Conservation (phyloP, 1,140 invertebrate genomes). For the Atopsyche davidsoni region DNA sequence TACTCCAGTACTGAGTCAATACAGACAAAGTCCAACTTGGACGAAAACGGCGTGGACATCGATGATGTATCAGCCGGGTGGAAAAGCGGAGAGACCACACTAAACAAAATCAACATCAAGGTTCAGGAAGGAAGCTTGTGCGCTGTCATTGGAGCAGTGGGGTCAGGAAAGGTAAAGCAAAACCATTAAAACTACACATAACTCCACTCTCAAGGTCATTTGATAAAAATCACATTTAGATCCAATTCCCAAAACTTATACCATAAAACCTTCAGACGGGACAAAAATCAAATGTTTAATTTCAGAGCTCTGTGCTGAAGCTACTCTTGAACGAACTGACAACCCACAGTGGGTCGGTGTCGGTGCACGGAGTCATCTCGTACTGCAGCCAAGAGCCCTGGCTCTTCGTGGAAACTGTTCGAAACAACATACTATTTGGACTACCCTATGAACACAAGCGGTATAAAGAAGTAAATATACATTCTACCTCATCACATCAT, state of each 20-base stretch:
- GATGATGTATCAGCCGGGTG: slow-evolving; percentile 47
- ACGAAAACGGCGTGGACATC: slow-evolving; percentile 37
- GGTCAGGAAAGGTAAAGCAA: slow-evolving; percentile 57
- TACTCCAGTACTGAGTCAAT: too few relatives aligned
- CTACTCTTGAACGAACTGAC: slow-evolving; percentile 66
- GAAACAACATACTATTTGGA: slow-evolving; percentile 81
- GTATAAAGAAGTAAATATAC: slow-evolving; percentile 58
- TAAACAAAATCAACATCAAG: slow-evolving; percentile 51
- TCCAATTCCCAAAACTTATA: neutral
- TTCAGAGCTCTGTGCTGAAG: slow-evolving; percentile 65
- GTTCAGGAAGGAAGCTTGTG: slow-evolving; percentile 56
- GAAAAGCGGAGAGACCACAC: slow-evolving; percentile 37
- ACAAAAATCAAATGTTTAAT: slow-evolving; percentile 19
- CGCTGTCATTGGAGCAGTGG: slow-evolving; percentile 63
- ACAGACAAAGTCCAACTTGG: too few relatives aligned
- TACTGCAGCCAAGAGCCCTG: slow-evolving; percentile 74
- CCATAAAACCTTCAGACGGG: neutral
- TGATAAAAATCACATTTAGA: neutral
- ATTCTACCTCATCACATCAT: neutral
- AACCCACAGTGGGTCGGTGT: slow-evolving; percentile 53
- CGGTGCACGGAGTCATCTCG: slow-evolving; percentile 58
- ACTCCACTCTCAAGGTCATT: slow-evolving; percentile 1
- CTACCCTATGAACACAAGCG: slow-evolving; percentile 57
- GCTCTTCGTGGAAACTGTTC: slow-evolving; percentile 63
- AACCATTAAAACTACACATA: slow-evolving; percentile 3